Conservation (phyloP, 1,140 invertebrate genomes). For the Cardiocondyla obscurior region DNA sequence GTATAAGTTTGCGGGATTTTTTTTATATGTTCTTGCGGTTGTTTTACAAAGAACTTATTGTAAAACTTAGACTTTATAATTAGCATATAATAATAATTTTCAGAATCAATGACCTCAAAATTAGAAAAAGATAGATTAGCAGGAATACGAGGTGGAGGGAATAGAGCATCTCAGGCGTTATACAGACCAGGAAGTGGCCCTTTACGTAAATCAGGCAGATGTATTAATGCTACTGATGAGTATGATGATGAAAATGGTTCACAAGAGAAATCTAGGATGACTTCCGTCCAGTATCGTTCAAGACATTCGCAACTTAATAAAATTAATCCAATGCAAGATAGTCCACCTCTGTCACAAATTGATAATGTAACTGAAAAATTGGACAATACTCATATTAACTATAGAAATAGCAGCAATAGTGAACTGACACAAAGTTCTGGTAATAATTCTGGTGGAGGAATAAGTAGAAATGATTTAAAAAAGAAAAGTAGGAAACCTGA, state of each 20-base stretch:
- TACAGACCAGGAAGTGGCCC: conserved; percentile 87
- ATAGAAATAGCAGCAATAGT: conserved; percentile 73
- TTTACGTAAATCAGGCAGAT: conserved; percentile 84
- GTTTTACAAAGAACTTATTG: too few species aligned
- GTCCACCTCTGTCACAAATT: conserved; percentile 63
- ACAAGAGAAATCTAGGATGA: conserved; percentile 73
- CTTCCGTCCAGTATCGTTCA: conserved; percentile 78
- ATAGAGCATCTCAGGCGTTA: conserved; percentile 83
- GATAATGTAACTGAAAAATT: conserved; percentile 76
- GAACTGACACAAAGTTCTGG: conserved; percentile 71
- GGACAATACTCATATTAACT: conserved; percentile 75
- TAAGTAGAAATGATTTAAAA: conserved; percentile 74
- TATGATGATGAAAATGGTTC: conserved; percentile 80
- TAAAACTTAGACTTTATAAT: neutral
- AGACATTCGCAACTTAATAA: conserved; percentile 72
- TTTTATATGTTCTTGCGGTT: too few species aligned
- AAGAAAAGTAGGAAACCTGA: conserved; percentile 85
- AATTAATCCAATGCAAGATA: conserved; percentile 64
- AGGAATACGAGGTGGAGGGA: conserved; percentile 76
- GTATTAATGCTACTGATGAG: conserved; percentile 81
- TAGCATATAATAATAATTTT: conserved; percentile 30
- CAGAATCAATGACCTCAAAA: conserved; percentile 61
- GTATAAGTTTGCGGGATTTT: neutral
- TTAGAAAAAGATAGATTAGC: conserved; percentile 72
- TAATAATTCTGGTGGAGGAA: conserved; percentile 73